phyloP scores from a whole-genome alignment of 2,888 invertebrate species.

The Drosophila kambysellisi region DNA sequence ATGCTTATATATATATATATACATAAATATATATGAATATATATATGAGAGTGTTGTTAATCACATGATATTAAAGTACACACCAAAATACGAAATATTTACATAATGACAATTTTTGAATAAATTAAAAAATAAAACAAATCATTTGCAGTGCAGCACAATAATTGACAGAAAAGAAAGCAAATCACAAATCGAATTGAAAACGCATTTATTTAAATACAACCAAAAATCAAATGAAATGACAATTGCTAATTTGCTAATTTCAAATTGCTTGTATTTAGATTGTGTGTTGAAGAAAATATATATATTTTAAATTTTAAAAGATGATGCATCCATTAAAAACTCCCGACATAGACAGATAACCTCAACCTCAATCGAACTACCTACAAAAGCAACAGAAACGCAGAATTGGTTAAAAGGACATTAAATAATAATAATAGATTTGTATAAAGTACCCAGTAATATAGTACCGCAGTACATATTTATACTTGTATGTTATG shows the following conservation, averaged over 20 bases:
- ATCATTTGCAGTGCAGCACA: conserved; percentile 80
- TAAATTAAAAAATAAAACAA: conserved; percentile 46
- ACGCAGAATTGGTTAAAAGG: conserved; percentile 35
- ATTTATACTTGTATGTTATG: conserved; percentile 35
- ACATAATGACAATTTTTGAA: conserved; percentile 60
- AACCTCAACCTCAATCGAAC: conserved; percentile 51
- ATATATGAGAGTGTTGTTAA: conserved; percentile 30
- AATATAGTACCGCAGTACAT: not conserved
- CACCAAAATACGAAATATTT: conserved; percentile 50
- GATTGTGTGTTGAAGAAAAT: conserved; percentile 11
- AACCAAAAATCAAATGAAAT: not conserved
- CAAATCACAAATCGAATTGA: conserved; percentile 5
- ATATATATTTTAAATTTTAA: not conserved
- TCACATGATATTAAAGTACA: conserved; percentile 20
- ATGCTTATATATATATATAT: not conserved
- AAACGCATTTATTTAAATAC: conserved; percentile 10
- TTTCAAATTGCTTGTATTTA: conserved; percentile 8
- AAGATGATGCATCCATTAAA: conserved; percentile 6
- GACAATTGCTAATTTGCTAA: not conserved
- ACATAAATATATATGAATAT: not conserved
- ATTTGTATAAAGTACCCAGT: conserved; percentile 19
- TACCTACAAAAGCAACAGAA: conserved; percentile 46
- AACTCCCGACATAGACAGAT: conserved; percentile 37
- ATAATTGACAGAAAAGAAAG: conserved; percentile 51
- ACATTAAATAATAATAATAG: conserved; percentile 12